Evolutionary conservation across 2,888 invertebrate species (phyloP), one percentile per base, ranked within the genome.

Genomic region (Pimpla rufipes): DNA sequence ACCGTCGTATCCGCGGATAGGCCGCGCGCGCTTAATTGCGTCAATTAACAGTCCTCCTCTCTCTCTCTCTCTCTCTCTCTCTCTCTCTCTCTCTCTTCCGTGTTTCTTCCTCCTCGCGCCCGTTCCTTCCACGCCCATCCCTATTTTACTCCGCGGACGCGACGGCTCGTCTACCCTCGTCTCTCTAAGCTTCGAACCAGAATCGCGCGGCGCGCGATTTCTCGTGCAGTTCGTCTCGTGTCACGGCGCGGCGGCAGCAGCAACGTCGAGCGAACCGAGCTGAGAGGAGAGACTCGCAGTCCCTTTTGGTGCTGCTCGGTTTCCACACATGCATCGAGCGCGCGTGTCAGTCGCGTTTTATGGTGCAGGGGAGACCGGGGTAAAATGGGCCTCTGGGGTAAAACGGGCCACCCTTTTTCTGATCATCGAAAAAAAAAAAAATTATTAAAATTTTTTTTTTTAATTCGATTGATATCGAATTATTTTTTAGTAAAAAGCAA

Each of bases 11-110:
- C 67, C 80, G 77, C 47, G 78, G 76, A 86, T 86, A 85, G 78
- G 79, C 40, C 35, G n/a, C 13, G 37, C 79, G 85, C 79, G 78
- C 85, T 86, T 88, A 87, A 88, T 87, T 87, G 85, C 85, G 64
- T 84, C 85, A 87, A 88, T 88, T 87, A 88, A 87, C 87, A 85
- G 79, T 85, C 86, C 52, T 66, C 5, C 50, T 67, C 79, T 83
- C 78, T 81, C n/a, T 68, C 47, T 71, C 42, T 67, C 45, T 57
- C 74, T 67, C 59, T 29, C 29, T 29, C 29, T 57, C 74, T 67
- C 59, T 29, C 29, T 29, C 29, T 29, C 29, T 29, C 29, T 66
- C 50, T 67, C 79, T 83, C 78, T 81, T 79, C 79, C 81, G 75
- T 78, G 35, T 71, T 75, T 52, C 73, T 59, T 79, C 59, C 75